Conservation (phyloP, 30 jellyfish, hydroid and myxozoan species). For the Sanderia malayensis region DNA sequence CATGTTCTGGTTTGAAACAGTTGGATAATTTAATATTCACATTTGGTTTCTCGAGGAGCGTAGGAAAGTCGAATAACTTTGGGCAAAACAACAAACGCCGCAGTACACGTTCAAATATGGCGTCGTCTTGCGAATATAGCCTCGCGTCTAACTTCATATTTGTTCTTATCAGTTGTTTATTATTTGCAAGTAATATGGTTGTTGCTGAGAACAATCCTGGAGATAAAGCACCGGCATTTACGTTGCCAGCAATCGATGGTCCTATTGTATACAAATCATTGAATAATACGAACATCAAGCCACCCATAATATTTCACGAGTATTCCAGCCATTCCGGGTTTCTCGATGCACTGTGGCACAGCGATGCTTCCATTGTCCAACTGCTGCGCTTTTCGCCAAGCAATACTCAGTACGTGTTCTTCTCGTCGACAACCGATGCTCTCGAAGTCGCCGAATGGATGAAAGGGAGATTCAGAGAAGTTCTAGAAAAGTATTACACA, state of each 20-base stretch:
- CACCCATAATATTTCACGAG: conserved; percentile 96
- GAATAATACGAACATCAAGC: conserved; percentile 68
- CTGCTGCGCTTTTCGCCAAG: conserved; percentile 82
- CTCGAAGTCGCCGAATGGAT: conserved; percentile 86
- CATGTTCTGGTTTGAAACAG: too few species aligned
- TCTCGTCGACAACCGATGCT: conserved; percentile 79
- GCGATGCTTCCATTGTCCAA: conserved; percentile 75
- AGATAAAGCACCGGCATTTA: conserved; percentile 89
- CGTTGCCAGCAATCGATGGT: conserved; percentile 74
- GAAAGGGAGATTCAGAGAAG: conserved; percentile 69
- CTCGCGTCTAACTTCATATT: too few species aligned
- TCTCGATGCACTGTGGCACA: conserved; percentile 90
- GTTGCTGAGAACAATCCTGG: conserved; percentile 70
- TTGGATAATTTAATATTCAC: too few species aligned
- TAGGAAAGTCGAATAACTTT: too few species aligned
- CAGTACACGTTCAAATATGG: too few species aligned
- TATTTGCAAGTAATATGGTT: background rate
- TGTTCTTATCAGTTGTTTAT: too few species aligned
- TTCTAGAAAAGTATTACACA: conserved; percentile 56
- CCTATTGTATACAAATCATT: conserved; percentile 85
- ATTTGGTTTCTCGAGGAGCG: too few species aligned
- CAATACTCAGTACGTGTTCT: conserved; percentile 84
- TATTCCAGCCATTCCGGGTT: conserved; percentile 85
- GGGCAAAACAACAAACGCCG: too few species aligned
- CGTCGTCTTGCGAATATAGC: too few species aligned